Evolutionary conservation across 2,113 vertebrate genomes (phyloP).

Genomic region (Tetraodon nigroviridis): DNA sequence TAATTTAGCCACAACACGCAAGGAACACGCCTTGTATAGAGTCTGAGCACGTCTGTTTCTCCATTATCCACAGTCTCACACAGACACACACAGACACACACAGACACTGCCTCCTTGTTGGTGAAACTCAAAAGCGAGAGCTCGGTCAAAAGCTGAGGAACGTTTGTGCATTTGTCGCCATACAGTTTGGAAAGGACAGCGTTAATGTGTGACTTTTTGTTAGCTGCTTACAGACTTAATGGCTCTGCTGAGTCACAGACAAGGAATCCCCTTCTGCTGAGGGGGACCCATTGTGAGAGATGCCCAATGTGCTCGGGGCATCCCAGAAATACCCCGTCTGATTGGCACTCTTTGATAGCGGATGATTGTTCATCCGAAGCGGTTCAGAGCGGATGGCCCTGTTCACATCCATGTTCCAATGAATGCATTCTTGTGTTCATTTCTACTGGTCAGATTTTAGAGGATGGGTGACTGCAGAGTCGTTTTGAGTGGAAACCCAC

Average conservation of each 20-base stretch:
- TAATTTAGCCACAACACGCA: constrained; percentile 32
- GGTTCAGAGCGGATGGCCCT: constrained; percentile 27
- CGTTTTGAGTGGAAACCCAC: constrained; percentile 54
- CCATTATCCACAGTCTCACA: constrained; percentile 1
- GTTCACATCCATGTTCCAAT: neutral
- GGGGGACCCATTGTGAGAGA: constrained; percentile 39
- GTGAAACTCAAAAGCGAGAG: neutral
- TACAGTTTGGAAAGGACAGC: constrained; percentile 26
- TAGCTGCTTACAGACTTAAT: constrained; percentile 14
- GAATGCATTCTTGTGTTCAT: too few relatives aligned
- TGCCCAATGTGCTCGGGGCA: constrained; percentile 4
- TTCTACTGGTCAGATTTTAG: too few relatives aligned
- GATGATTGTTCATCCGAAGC: constrained; percentile 13
- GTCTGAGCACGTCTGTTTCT: constrained; percentile 9
- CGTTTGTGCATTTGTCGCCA: neutral
- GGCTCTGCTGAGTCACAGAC: constrained; percentile 8
- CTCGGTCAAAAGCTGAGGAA: constrained; percentile 14
- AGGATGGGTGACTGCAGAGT: too few relatives aligned
- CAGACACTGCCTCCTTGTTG: constrained; percentile 30
- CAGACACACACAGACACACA: constrained; percentile 18
- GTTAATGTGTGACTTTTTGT: constrained; percentile 11
- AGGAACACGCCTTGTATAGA: constrained; percentile 9
- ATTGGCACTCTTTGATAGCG: constrained; percentile 4
- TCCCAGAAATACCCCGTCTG: neutral
- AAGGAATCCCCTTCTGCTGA: constrained; percentile 41